These are phyloP conservation scores for Rutilus rutilus DNA, from an alignment of 2,113 vertebrate species.

Conservation along the genomic window DNA sequence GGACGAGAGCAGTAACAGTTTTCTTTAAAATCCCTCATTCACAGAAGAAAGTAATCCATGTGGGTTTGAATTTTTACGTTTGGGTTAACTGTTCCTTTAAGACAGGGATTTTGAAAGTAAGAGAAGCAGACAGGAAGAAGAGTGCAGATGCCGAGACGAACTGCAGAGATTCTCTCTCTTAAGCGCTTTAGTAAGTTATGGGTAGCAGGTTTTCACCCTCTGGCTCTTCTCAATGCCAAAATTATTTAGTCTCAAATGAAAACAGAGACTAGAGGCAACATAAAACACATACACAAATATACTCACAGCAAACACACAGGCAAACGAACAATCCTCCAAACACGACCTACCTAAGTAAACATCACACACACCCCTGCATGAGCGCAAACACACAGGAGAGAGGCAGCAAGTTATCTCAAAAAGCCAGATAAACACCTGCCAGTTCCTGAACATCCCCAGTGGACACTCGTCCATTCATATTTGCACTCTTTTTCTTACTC, in stretches of 20 bases:
- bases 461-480: conserved; percentile 13
- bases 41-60: neutral
- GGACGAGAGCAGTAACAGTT: neutral
- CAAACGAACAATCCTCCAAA: conserved; percentile 22
- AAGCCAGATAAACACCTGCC: conserved; percentile 38
- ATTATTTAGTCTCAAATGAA: conserved; percentile 29
- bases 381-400: conserved; percentile 27
- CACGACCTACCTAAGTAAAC: conserved; percentile 22
- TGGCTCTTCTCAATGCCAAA: conserved; percentile 26
- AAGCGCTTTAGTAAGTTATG: conserved; percentile 1
- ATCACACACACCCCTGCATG: conserved; percentile 5
- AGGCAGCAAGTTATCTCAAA: conserved; percentile 34
- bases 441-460: conserved; percentile 28
- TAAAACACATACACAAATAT: neutral
- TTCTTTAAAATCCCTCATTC: neutral
- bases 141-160: neutral
- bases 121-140: neutral
- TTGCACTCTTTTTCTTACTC: neutral
- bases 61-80: neutral
- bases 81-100: neutral
- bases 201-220: conserved; percentile 28
- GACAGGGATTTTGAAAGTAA: neutral
- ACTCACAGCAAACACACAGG: neutral
- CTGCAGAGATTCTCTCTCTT: conserved; percentile 18
- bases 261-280: conserved; percentile 7